These are phyloP conservation scores for Schrankia costaestrigalis DNA, from an alignment of 2,888 invertebrate species.

Conservation along the genomic window DNA sequence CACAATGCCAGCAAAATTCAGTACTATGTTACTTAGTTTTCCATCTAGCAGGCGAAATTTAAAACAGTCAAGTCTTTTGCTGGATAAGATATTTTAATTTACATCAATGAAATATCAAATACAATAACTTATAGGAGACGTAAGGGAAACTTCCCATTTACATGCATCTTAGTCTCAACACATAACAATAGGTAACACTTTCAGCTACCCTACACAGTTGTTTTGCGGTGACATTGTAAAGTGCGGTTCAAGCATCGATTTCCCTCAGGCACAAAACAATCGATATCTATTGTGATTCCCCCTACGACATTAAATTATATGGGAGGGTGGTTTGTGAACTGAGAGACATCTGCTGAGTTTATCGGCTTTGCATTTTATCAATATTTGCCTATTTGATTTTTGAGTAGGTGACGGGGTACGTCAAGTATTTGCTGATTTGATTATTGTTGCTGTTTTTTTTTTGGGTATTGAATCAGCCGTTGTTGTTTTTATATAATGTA, in stretches of 20 bases:
- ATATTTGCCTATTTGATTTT: slow-evolving; percentile 69
- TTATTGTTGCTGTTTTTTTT: slow-evolving; percentile 12
- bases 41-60: too few species aligned
- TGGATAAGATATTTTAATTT: too few species aligned
- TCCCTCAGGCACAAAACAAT: slow-evolving; percentile 60
- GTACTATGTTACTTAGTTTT: too few species aligned
- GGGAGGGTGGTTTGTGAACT: slow-evolving; percentile 53
- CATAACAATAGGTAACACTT: too few species aligned
- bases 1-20: too few species aligned
- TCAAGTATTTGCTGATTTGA: slow-evolving; percentile 17
- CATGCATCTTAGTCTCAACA: too few species aligned
- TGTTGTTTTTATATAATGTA: neutral
- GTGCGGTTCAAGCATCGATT: slow-evolving; percentile 49
- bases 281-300: slow-evolving; percentile 70
- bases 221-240: slow-evolving; percentile 54
- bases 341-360: slow-evolving; percentile 64
- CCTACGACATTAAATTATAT: slow-evolving; percentile 67
- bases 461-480: neutral
- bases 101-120: too few species aligned
- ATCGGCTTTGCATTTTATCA: slow-evolving; percentile 64
- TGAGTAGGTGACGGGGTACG: slow-evolving; percentile 35
- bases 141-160: too few species aligned
- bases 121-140: too few species aligned
- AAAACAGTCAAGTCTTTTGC: too few species aligned
- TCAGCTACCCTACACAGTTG: slow-evolving; percentile 24